Evolutionary conservation across 2,888 invertebrate genomes (phyloP), one percentile per base, ranked within the genome.

Genomic region (Camponotus fellah): DNA sequence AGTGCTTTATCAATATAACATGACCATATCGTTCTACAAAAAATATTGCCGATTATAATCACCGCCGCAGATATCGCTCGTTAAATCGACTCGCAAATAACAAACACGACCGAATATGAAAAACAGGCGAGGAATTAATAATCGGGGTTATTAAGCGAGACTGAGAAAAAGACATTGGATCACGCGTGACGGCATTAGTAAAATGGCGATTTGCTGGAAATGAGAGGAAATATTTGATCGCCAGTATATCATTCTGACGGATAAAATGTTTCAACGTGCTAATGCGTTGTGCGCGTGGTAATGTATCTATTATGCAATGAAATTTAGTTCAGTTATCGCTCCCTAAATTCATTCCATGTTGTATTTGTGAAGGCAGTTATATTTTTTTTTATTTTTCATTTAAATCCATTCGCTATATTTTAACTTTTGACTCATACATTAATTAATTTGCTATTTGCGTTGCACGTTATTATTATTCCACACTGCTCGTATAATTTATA

Each of bases 151-250:
- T 69, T 64, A 69, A 58, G 56, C 53, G 26, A 46, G 66, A 49
- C 10, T 65, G 65, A 81, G 80, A 84, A 81, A 85, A 81, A 76
- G 83, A 14, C 26, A 26, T 58, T 65, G 40, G 46, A 80, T 83
- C 68, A 46, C 53, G 74, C 69, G 53, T 17, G 65, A 46, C 14
- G 71, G 49, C 56, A 32, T 6, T 74, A 84, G 77, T 82, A 79
- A 82, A 82, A 84, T 82, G 58, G 68, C 62, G 81, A 81, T 77
- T 84, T 58, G 77, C 43, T 65, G 43, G 21, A 56, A 56, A 66
- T 43, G 49, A 66, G 72, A 53, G 21, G 37, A 56, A 43, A 66
- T 68, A 43, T 68, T 75, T n/a, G 49, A 81, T 43, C n/a, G 12
- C 5, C 53, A n/a, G 21, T 53, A 26, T 26, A 26, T 53, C n/a